These are phyloP conservation scores for Hirtodrosophila confusa DNA, from an alignment of 2,888 invertebrate species.

Conservation along the genomic window DNA sequence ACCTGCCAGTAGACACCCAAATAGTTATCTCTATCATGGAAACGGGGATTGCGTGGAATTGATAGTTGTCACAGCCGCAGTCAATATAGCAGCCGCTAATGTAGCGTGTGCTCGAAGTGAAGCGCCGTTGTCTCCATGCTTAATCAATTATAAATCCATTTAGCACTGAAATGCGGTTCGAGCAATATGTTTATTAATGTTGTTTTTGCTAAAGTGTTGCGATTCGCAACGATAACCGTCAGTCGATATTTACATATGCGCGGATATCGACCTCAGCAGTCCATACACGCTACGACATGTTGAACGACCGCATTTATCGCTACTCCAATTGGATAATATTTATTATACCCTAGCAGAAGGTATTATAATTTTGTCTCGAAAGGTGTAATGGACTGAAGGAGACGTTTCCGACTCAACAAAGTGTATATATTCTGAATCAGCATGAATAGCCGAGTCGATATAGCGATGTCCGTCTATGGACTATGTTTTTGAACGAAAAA, in stretches of 20 bases:
- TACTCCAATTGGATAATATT: too few relatives aligned
- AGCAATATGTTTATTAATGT: slow-evolving; percentile 13
- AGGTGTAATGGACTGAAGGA: too few relatives aligned
- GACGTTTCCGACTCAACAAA: too few relatives aligned
- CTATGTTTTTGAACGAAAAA: too few relatives aligned
- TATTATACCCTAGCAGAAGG: too few relatives aligned
- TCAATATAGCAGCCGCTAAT: background rate
- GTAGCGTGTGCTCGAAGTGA: background rate
- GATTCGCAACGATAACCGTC: slow-evolving; percentile 15
- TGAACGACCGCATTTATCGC: background rate
- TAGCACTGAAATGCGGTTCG: slow-evolving; percentile 1
- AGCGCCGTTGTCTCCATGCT: slow-evolving; percentile 7
- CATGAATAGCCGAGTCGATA: too few relatives aligned
- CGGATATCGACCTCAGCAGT: slow-evolving; percentile 8
- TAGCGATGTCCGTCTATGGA: too few relatives aligned
- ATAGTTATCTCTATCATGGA: slow-evolving; percentile 30
- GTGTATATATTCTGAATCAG: too few relatives aligned
- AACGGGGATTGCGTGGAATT: slow-evolving; percentile 17
- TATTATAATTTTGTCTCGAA: too few relatives aligned
- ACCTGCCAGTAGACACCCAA: slow-evolving; percentile 13
- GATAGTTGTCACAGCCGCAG: background rate
- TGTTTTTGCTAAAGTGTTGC: slow-evolving; percentile 23
- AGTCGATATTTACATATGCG: slow-evolving; percentile 7
- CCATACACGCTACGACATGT: slow-evolving; percentile 6
- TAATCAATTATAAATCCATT: background rate